Percentiles rank a stretch among this genome's conserved stretches.
These are phyloP conservation scores for Ophioninae sp. DNA, from an alignment of 2,888 invertebrate genomes.

Conservation along the genomic window DNA sequence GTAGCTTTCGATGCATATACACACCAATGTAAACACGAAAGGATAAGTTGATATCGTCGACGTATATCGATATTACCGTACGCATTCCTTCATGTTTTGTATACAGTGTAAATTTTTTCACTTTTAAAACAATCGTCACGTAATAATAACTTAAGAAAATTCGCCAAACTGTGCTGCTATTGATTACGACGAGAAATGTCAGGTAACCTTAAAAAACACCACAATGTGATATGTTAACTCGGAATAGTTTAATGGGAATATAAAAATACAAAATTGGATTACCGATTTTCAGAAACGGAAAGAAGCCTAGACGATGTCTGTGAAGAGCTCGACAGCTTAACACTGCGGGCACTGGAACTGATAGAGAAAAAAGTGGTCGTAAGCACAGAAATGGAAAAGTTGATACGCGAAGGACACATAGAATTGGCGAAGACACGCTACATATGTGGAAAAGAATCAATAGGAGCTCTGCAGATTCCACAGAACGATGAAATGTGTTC, in stretches of 20 bases:
- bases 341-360: conserved; percentile 87
- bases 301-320: conserved; percentile 81
- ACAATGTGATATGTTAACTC: neutral
- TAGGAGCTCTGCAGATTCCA: conserved; percentile 88
- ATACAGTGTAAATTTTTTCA: neutral
- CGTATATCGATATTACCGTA: conserved; percentile 14
- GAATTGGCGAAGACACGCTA: conserved; percentile 90
- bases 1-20: neutral
- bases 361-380: conserved; percentile 88
- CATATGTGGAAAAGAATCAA: conserved; percentile 89
- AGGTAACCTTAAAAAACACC: conserved; percentile 44
- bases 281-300: conserved; percentile 64
- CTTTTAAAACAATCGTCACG: neutral
- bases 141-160: neutral
- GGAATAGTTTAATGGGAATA: neutral
- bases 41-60: neutral
- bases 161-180: neutral
- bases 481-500: conserved; percentile 80
- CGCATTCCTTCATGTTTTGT: neutral
- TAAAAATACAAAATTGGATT: neutral
- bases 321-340: conserved; percentile 86
- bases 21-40: conserved; percentile 21
- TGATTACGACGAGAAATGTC: conserved; percentile 11
- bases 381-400: conserved; percentile 87
- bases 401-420: conserved; percentile 87